These are phyloP conservation scores for Drosophila meridiana DNA, from an alignment of 2,888 invertebrate genomes.

Conservation along the genomic window DNA sequence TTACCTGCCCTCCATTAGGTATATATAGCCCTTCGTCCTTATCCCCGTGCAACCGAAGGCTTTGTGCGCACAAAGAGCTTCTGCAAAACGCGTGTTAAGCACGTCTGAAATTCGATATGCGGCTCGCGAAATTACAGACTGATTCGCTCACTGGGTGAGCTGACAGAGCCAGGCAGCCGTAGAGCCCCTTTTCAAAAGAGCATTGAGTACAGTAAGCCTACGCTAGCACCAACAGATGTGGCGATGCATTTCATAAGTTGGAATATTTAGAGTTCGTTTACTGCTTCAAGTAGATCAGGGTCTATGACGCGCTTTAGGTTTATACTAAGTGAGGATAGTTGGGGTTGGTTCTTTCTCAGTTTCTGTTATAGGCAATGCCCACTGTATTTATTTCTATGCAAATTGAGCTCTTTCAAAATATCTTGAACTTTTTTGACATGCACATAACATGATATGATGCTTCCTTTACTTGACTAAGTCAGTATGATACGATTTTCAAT, in stretches of 20 bases:
- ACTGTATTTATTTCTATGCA: background rate
- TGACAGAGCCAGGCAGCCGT: conserved; percentile 7
- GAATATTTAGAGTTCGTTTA: background rate
- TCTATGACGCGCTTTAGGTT: background rate
- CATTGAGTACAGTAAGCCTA: background rate
- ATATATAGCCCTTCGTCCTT: background rate
- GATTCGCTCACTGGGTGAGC: conserved; percentile 2
- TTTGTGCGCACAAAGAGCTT: conserved; percentile 25
- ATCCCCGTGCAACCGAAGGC: background rate
- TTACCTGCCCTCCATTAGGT: conserved; percentile 10
- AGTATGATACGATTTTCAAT: background rate
- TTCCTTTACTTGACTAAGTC: background rate
- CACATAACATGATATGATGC: no score
- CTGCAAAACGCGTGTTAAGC: conserved; percentile 39
- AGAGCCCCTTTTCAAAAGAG: conserved; percentile 2
- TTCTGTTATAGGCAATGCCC: background rate
- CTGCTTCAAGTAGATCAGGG: background rate
- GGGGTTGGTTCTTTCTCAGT: background rate
- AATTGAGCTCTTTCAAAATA: background rate
- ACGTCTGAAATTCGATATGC: conserved; percentile 63
- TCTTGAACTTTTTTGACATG: background rate
- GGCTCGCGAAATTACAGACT: conserved; percentile 3
- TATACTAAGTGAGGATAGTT: background rate
- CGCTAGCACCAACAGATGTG: background rate
- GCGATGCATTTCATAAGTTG: background rate